Base-by-base conservation (phyloP, 2,113 vertebrate genomes). In the Andinoacara biseriatus region DNA sequence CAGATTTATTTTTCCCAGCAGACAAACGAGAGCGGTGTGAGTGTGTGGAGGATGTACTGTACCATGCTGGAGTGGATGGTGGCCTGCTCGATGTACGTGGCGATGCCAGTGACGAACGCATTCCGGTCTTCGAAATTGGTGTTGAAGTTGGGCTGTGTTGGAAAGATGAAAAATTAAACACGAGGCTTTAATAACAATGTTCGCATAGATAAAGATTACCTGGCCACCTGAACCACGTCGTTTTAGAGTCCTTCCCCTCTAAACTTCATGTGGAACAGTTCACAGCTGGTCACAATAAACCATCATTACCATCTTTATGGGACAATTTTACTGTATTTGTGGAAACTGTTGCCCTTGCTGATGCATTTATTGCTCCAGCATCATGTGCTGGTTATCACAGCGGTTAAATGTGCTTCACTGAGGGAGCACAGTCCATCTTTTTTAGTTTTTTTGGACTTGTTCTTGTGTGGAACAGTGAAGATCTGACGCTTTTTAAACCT, bases 121-220 rank as follows among this genome's bases (percentile, higher is more conserved):
- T 99, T 99, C 81, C 98, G 94, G 94, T 99, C 98, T 92, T 99
- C 98, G 85, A 99, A 99, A 95, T 99, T 99, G 86, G 98, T 99
- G 95, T 99, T 98, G 95, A 99, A 99, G 90, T 99, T 99, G 18
- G 98, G 98, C 98, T 99, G 92, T 4, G 17, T 31, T 8, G 85
- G 72, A 78, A 93, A 82, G 67, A 75, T 56, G 59, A 60, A 18
- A 74, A 14, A 69, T 13, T 1, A 49, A 17, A 29, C 9, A 15
- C 49, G 18, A 69, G 24, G 9, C 29, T 69, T 5, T 9, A 46
- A 49, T 1, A 49, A 69, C 5, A 69, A 43, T 5, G 24, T 15
- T 69, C 40, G 49, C 15, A 0, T 2, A 0, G 15, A 0, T 29
- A 69, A 29, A 0, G 15, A 0, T 29, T 49, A 18, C 49, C 40